Conservation (phyloP, 2,113 vertebrate genomes). For the Verasper variegatus region DNA sequence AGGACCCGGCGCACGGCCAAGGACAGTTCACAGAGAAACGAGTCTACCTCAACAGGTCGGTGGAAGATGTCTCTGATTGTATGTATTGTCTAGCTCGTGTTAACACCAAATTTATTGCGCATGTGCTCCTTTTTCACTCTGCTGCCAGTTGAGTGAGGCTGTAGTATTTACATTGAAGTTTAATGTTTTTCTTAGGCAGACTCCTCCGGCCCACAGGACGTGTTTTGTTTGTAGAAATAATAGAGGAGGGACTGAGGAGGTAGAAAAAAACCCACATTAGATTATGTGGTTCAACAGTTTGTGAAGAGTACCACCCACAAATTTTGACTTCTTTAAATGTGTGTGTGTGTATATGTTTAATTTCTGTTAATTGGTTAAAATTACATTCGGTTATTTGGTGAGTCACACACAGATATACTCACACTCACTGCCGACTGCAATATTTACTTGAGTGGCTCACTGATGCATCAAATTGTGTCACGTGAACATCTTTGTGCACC, state of each 20-base stretch:
- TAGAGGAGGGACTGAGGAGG: neutral
- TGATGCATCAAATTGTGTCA: neutral
- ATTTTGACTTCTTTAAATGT: neutral
- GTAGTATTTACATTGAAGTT: neutral
- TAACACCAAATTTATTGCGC: neutral
- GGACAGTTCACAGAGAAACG: conserved; percentile 97
- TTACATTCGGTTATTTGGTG: too few relatives aligned
- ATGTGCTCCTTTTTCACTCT: neutral
- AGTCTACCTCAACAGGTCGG: conserved; percentile 97
- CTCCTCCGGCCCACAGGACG: too few relatives aligned
- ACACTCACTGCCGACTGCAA: neutral
- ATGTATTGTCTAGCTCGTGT: neutral
- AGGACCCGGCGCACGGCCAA: conserved; percentile 91
- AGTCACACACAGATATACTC: neutral
- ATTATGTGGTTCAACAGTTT: neutral
- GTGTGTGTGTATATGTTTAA: neutral
- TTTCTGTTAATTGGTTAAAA: too few relatives aligned
- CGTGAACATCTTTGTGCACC: neutral
- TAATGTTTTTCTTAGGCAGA: neutral
- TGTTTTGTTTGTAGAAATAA: too few relatives aligned
- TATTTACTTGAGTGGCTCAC: neutral
- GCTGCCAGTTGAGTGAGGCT: neutral
- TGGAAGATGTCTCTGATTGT: neutral
- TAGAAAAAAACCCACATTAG: neutral
- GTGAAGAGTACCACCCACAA: neutral